Evolutionary conservation across 2,888 invertebrate genomes (phyloP).

Genomic region (Phalera bucephala): DNA sequence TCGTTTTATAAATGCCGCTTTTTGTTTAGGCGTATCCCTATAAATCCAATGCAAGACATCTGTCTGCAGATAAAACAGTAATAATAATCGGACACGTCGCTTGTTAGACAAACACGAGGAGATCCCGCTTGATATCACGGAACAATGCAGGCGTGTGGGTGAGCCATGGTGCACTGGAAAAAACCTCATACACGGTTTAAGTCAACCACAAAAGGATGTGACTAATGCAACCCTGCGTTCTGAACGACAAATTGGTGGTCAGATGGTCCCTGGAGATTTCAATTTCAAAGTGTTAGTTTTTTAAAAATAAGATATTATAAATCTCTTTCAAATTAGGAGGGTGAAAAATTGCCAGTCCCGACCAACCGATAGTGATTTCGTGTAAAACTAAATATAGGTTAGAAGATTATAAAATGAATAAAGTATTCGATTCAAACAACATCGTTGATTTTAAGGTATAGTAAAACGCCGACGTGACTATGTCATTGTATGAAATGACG

Average conservation of each 20-base stretch:
- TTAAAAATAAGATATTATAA: conserved; percentile 14
- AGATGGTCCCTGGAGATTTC: conserved; percentile 41
- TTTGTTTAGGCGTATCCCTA: conserved; percentile 45
- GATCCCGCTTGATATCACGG: conserved; percentile 70
- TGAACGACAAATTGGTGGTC: conserved; percentile 61
- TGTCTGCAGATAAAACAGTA: conserved; percentile 64
- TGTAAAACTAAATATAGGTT: not conserved
- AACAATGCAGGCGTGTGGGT: conserved; percentile 73
- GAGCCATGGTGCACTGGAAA: conserved; percentile 54
- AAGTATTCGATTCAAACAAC: too few relatives aligned
- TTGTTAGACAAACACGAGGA: conserved; percentile 80
- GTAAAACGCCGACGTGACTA: not conserved
- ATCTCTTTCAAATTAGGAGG: conserved; percentile 19
- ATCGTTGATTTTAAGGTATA: too few relatives aligned
- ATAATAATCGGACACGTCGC: conserved; percentile 79
- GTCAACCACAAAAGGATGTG: conserved; percentile 45
- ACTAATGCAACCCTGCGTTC: conserved; percentile 50
- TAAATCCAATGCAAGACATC: conserved; percentile 32
- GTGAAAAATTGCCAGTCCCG: not conserved
- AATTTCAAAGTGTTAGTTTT: conserved; percentile 25
- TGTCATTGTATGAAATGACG: not conserved
- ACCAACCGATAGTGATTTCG: not conserved
- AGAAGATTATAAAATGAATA: not conserved
- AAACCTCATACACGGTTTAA: conserved; percentile 31
- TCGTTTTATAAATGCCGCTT: too few relatives aligned